Evolutionary conservation across 2,888 invertebrate species (phyloP), one percentile per base, ranked within the genome.

Genomic region (Hydraecia micacea): DNA sequence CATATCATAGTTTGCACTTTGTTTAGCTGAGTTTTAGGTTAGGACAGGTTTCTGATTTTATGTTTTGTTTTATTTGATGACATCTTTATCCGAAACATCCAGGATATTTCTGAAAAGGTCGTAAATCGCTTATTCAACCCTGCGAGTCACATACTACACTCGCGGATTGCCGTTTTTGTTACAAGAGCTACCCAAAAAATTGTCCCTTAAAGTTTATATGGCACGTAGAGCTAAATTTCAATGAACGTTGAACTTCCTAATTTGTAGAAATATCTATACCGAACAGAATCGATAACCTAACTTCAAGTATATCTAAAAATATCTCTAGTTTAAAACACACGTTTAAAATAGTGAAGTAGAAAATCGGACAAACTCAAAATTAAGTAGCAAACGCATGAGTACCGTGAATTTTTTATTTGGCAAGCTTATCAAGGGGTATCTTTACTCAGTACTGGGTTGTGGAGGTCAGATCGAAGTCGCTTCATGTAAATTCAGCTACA

Each of bases 351-450:
- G 46, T 5, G 7, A 32, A 60, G 25, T 32, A n/a, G 15, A 32
- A 73, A 73, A 73, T 0, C 42, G 6, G 13, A 13, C 9, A 25
- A 39, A 28, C 1, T 32, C 21, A 6, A 42, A 25, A 21, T 49
- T 2, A n/a, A 39, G 2, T 36, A n/a, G 6, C 6, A 9, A 80
- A 55, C 3, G 9, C 15, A 15, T n/a, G 4, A 74, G n/a, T 5
- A 18, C n/a, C 6, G 3, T 21, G 15, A 58, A n/a, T 32, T 39
- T 28, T 8, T 49, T 32, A 9, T 80, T 58, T 15, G 11, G 13
- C 32, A 52, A 78, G 82, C 72, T 88, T 25, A 49, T 5, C 9
- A 49, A 21, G 4, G 7, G 21, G 46, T 46, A 28, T 13, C 9
- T 39, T 42, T 42, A 67, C 6, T 21, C 28, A 25, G 21, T 21